These are phyloP conservation scores for Eutolmus rufibarbis DNA, from an alignment of 2,888 invertebrate species.

Conservation along the genomic window DNA sequence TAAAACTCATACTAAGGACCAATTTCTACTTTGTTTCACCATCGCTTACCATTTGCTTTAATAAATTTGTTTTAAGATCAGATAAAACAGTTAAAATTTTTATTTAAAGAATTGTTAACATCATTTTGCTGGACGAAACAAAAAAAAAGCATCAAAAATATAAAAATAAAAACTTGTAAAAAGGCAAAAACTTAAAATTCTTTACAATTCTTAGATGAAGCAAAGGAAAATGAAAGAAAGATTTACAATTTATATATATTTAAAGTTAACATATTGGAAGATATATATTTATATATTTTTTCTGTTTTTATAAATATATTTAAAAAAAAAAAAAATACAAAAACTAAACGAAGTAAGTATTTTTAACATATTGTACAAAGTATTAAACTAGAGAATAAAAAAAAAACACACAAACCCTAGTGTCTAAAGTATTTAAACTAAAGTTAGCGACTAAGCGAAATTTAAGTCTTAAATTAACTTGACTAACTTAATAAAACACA, in stretches of 20 bases:
- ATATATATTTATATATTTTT: constrained; percentile 40
- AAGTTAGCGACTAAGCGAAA: constrained; percentile 2
- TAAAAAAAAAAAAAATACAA: constrained; percentile 33
- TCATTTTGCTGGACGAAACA: constrained; percentile 2
- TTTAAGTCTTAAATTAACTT: constrained; percentile 29
- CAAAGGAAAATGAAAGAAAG: constrained; percentile 22
- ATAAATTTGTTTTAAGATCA: not conserved
- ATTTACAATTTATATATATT: constrained; percentile 40
- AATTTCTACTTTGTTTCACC: not conserved
- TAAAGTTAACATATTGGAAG: constrained; percentile 42
- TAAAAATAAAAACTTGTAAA: constrained; percentile 20
- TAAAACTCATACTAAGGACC: not conserved
- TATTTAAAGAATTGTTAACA: not conserved
- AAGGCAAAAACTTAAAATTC: constrained; percentile 18
- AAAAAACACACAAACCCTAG: not conserved
- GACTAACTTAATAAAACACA: constrained; percentile 26
- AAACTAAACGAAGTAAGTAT: constrained; percentile 37
- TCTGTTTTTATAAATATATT: constrained; percentile 40
- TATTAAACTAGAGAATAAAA: constrained; percentile 29
- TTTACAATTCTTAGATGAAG: constrained; percentile 25
- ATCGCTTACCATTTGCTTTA: not conserved
- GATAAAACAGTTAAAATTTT: not conserved
- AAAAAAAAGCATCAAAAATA: not conserved
- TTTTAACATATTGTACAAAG: constrained; percentile 39
- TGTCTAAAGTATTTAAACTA: constrained; percentile 30